A percentile compares a stretch with the other conserved stretches of the same genome.
These are phyloP conservation scores for Rhombomys opimus DNA, from an alignment of 2,113 vertebrate genomes.

Conservation along the genomic window DNA sequence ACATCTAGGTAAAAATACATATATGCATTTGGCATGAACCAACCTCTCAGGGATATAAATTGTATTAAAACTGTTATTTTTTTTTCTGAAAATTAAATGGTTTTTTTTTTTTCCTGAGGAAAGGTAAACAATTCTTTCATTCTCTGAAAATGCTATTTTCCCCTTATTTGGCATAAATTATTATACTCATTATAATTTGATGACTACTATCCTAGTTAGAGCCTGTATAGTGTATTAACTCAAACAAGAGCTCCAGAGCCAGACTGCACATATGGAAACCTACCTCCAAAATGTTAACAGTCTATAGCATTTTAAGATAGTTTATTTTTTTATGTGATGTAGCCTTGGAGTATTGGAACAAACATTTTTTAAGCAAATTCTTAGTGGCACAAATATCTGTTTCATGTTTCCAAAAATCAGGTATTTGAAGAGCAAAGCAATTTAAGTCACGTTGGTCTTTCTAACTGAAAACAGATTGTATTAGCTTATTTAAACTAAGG, in stretches of 20 bases:
- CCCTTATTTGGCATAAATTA: neutral
- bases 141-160: neutral
- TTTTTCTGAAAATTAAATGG: neutral
- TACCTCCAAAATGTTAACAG: neutral
- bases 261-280: neutral
- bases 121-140: neutral
- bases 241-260: neutral
- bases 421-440: neutral
- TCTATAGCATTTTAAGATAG: neutral
- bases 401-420: neutral
- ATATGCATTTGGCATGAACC: neutral
- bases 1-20: neutral
- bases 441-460: neutral
- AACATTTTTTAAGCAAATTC: conserved; percentile 18
- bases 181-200: conserved; percentile 6
- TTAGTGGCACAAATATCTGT: neutral
- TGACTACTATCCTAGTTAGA: conserved; percentile 10
- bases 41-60: neutral
- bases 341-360: neutral
- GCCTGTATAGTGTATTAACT: neutral
- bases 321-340: neutral
- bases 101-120: conserved; percentile 47
- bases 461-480: neutral
- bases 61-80: neutral
- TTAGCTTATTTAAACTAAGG: neutral